These are phyloP conservation scores for Adineta ricciae DNA, from an alignment of 2,888 invertebrate species.

Conservation along the genomic window DNA sequence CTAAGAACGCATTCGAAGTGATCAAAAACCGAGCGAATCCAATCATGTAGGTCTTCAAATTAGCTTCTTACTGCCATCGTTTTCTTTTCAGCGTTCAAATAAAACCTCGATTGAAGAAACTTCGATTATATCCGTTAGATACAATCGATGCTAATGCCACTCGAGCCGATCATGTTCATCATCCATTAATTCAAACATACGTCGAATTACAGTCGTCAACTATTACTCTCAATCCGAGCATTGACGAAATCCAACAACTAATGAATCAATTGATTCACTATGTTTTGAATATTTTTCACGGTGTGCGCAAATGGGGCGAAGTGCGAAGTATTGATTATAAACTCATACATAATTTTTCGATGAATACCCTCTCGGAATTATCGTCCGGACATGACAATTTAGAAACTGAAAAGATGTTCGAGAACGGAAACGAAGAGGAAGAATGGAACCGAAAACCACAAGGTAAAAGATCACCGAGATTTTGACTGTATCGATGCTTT, in stretches of 20 bases:
- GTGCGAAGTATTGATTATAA: constrained; percentile 5
- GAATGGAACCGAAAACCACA: neutral
- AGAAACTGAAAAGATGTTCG: neutral
- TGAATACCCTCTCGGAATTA: neutral
- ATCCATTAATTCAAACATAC: neutral
- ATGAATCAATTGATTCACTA: neutral
- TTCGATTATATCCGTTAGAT: neutral
- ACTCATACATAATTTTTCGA: neutral
- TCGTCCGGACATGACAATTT: neutral
- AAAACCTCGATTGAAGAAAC: neutral
- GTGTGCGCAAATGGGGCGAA: neutral
- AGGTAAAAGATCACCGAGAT: neutral
- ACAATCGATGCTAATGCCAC: neutral
- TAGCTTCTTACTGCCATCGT: neutral
- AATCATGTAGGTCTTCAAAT: neutral
- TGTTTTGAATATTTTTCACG: constrained; percentile 1
- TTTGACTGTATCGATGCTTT: too few species aligned
- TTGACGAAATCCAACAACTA: constrained; percentile 14
- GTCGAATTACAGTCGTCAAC: neutral
- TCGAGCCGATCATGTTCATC: neutral
- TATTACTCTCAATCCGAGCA: neutral
- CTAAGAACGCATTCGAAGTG: neutral
- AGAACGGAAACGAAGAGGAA: neutral
- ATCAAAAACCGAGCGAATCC: constrained; percentile 1
- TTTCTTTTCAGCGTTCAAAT: neutral